Conservation (phyloP, 2,888 invertebrate genomes). For the Nysson spinosus region DNA sequence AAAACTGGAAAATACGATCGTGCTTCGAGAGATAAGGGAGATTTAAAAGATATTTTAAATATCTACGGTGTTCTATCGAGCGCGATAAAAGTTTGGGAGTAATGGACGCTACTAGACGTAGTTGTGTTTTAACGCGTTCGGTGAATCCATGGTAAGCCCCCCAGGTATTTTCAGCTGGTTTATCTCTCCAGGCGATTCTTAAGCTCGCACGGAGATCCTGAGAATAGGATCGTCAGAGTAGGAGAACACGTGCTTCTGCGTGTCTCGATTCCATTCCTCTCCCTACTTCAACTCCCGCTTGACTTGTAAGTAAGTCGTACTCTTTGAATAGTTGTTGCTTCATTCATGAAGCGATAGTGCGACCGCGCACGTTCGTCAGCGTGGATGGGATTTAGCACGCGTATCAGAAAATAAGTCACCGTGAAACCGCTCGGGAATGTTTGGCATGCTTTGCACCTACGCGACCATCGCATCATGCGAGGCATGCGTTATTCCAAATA, state of each 20-base stretch:
- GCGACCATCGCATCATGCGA: no score
- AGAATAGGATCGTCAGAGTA: constrained; percentile 20
- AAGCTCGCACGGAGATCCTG: constrained; percentile 8
- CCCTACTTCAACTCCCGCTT: no score
- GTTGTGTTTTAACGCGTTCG: not conserved
- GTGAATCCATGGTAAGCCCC: no score
- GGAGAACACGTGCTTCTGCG: not conserved
- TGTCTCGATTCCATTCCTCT: not conserved
- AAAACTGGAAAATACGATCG: no score
- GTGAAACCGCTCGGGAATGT: constrained; percentile 40
- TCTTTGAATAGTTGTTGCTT: not conserved
- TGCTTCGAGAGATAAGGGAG: no score
- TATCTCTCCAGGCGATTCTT: no score
- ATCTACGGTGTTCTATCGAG: no score
- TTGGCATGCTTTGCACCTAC: constrained; percentile 28
- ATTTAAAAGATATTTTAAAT: no score
- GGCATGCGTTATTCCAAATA: constrained; percentile 30
- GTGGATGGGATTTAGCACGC: not conserved
- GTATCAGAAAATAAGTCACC: constrained; percentile 47
- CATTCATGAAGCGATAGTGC: constrained; percentile 19
- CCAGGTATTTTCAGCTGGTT: no score
- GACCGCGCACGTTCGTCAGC: not conserved
- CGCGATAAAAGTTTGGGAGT: no score
- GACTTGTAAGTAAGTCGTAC: no score
- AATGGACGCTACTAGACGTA: no score